Evolutionary conservation across 2,113 vertebrate genomes (phyloP).

Genomic region (Daboia siamensis): DNA sequence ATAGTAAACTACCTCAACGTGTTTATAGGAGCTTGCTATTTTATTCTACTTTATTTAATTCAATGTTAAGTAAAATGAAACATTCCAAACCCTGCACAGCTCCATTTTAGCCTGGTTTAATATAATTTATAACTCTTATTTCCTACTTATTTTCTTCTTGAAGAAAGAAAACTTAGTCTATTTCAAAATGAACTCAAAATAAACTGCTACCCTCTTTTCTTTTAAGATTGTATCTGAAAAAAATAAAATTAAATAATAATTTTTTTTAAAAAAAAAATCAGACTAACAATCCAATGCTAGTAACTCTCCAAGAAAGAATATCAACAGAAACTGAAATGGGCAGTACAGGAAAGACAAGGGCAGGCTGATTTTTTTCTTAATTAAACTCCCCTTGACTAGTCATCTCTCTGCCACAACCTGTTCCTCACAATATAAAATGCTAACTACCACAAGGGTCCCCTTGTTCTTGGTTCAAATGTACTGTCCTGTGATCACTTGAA

Average conservation of each 20-base stretch:
- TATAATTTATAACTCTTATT: not conserved
- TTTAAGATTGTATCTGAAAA: not conserved
- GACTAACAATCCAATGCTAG: not conserved
- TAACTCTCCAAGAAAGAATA: not conserved
- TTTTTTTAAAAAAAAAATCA: not conserved
- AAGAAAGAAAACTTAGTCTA: not conserved
- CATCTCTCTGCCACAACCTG: not conserved
- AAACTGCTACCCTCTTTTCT: not conserved
- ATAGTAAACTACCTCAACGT: not conserved
- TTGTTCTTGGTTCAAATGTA: not conserved
- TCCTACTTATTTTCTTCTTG: not conserved
- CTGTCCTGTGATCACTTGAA: not conserved
- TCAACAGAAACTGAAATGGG: not conserved
- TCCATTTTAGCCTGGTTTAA: not conserved
- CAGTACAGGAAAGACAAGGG: not conserved
- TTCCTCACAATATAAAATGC: not conserved
- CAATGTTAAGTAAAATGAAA: not conserved
- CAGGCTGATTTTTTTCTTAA: not conserved
- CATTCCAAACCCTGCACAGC: not conserved
- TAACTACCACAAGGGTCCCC: not conserved
- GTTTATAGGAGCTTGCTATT: not conserved
- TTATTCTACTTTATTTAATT: not conserved
- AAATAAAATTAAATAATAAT: not conserved
- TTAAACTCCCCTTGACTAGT: not conserved
- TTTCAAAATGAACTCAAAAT: not conserved